Evolutionary conservation across 2,888 invertebrate genomes (phyloP), one percentile per base, ranked within the genome.

Genomic region (Apantesis nais): DNA sequence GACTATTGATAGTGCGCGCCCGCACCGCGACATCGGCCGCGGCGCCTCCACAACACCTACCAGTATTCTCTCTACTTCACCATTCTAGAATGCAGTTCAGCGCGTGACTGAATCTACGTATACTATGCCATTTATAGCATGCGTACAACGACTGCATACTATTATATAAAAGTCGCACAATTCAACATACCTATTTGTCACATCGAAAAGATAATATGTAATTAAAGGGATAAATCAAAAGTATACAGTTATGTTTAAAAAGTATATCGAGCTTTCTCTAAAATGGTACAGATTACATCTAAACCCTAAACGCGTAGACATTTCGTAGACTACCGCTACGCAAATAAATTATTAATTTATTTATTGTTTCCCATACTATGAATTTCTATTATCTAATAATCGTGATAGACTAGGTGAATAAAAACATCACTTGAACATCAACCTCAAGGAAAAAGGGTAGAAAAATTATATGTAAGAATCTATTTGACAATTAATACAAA

Each of bases 1-100:
- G 88, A 85, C 92, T 92, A 92, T 92, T 89, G 92, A 92, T 91
- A 92, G 91, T 91, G 88, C 78, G 78, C 81, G 76, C 72, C 72
- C 72, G 73, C 72, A 41, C 66, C 67, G 55, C 70, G 39, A 60
- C 71, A 73, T 74, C 77, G 79, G 71, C 76, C 48, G 48, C 79
- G 78, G 73, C 73, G 65, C 75, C 69, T 67, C 66, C 74, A 70
- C 78, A 75, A 78, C 76, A 78, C 80, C 76, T 80, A 80, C 76
- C 78, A 81, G 77, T 78, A 77, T 81, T 80, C 78, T 81, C 77
- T 78, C 66, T 74, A 85, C 83, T 83, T 82, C 78, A 81, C 72
- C 81, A 84, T 80, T 82, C 83, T 85, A 84, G 83, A 88, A 84
- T 85, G 83, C 82, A 82, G 77, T 67, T 72, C 34, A 29, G 52